Evolutionary conservation across 2,113 vertebrate species (phyloP), one percentile per base, ranked within the genome.

Genomic region (Athene noctua): DNA sequence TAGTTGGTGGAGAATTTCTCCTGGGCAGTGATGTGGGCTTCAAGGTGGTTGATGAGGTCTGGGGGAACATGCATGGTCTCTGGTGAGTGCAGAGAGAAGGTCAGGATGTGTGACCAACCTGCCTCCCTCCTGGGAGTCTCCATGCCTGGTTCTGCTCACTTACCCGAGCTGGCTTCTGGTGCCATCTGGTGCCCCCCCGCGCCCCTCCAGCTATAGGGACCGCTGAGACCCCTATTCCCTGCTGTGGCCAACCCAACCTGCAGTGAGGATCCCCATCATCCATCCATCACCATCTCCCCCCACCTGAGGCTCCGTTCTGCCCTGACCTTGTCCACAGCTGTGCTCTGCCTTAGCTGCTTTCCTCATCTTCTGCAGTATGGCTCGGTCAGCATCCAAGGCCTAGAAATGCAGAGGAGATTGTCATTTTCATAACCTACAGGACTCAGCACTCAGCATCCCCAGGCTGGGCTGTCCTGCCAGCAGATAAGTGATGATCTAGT

Each of bases 331-430:
- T 70, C 98, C 98, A 58, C 97, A 97, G 49, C 86, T 82, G 38
- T 98, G 92, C 71, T 98, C 97, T 5, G 97, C 96, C 94, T 98
- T 98, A 58, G 95, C 96, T 29, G 97, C 95, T 96, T 98, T 98
- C 97, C 97, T 98, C 97, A 98, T 97, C 91, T 98, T 98, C 95
- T 98, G 97, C 51, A 98, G 73, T 29, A 98, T 88, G 49, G 85
- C 94, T 73, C 97, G 94, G 92, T 98, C 97, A 6, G 91, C 95
- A 77, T 98, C 98, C 95, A 98, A 92, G 30, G 94, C 96, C 98
- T 98, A 61, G 42, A 87, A 91, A 58, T 40, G 34, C 42, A 92
- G 55, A 88, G 38, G 15, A 71, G 52, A 20, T 34, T 16, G 34
- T 68, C 51, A 27, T 46, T 55, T 36, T 42, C 11, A 2, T 36